Evolutionary conservation across 2,113 vertebrate species (phyloP), one percentile per base, ranked within the genome.

Genomic region (Apeltes quadracus): DNA sequence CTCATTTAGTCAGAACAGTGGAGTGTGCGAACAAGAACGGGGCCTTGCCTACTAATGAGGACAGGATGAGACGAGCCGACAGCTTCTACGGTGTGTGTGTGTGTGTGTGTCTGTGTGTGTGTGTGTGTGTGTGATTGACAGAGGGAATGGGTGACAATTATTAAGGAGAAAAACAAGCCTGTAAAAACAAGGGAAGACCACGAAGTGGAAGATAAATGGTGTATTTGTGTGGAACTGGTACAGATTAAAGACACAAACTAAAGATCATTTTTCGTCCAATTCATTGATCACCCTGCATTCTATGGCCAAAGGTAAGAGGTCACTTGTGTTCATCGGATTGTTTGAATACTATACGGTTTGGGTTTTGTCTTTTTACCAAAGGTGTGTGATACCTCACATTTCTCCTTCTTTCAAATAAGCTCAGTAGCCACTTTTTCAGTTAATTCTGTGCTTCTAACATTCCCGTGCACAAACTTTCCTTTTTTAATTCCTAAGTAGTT

Each of bases 1-100:
- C 88, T 87, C 83, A 92, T 92, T 91, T 90, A 90, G 84, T 87
- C 74, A 82, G 83, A 88, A 91, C 84, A 87, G 78, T 84, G 77
- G 84, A 88, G 85, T 89, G 81, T 90, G 88, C 85, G 88, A 89
- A 89, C 84, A 84, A 85, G 86, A 88, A 72, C 62, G 15, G 70
- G 76, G 74, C 69, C 81, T 65, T 81, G 86, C 87, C 70, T 86
- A 82, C 84, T 89, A 88, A 90, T 89, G 88, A 89, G 86, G 69
- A 83, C 82, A 76, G 64, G 77, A 74, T 61, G 67, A 82, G 74
- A 82, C 38, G 16, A 70, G 61, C 61, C 72, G 78, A 57, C 66
- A 27, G 58, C 18, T 69, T 54, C 46, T 69, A 79, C 38, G 44
- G 46, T 61, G 61, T 65, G 66, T 65, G 32, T 70, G 58, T 70